Percentiles rank a stretch among this genome's conserved stretches.
Conservation (phyloP, 2,888 invertebrate species). For the Rhingia campestris region DNA sequence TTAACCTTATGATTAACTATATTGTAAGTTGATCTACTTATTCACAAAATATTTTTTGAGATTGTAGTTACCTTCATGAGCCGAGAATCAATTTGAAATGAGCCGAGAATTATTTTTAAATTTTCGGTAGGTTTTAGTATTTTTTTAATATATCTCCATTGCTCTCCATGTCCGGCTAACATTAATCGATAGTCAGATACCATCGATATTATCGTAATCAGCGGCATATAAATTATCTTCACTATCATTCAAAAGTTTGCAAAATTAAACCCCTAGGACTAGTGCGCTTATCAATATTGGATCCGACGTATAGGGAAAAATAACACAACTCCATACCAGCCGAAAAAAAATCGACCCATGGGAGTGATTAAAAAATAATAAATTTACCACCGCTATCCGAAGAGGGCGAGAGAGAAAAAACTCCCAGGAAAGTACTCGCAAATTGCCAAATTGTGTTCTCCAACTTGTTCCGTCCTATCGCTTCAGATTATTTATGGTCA, state of each 20-base stretch:
- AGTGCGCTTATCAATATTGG: conserved; percentile 57
- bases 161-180: neutral
- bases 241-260: conserved; percentile 33
- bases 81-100: too few relatives aligned
- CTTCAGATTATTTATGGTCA: conserved; percentile 67
- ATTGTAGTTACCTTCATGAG: too few relatives aligned
- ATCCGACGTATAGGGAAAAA: conserved; percentile 36
- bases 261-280: conserved; percentile 68
- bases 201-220: conserved; percentile 42
- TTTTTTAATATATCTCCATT: neutral
- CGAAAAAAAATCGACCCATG: conserved; percentile 76
- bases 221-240: conserved; percentile 60
- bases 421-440: conserved; percentile 59
- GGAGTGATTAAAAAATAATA: conserved; percentile 82
- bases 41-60: too few relatives aligned
- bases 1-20: too few relatives aligned
- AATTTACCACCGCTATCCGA: conserved; percentile 76
- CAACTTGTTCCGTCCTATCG: conserved; percentile 72
- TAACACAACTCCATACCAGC: conserved; percentile 22
- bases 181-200: conserved; percentile 34
- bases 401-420: conserved; percentile 3
- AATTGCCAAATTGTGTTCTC: conserved; percentile 71
- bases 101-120: too few relatives aligned
- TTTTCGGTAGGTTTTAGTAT: too few relatives aligned
- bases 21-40: too few relatives aligned